phyloP scores from a whole-genome alignment of 2,888 invertebrate genomes.

The Hermodice carunculata region DNA sequence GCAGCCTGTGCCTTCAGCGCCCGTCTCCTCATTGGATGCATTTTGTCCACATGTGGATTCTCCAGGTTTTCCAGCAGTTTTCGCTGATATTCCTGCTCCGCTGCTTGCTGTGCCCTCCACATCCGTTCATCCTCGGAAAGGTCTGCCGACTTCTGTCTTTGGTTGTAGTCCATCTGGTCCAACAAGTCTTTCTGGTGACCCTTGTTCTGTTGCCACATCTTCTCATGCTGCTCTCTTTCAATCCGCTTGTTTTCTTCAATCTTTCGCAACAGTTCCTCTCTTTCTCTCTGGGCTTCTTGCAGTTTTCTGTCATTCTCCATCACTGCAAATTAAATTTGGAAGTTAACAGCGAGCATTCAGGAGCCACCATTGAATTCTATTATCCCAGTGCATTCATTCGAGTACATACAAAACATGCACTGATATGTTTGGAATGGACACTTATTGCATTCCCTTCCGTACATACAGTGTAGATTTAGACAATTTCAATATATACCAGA shows the following conservation, averaged over 20 bases:
- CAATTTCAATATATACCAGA: background rate
- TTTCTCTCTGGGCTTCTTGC: constrained; percentile 52
- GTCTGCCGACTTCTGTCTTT: constrained; percentile 42
- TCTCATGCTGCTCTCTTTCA: constrained; percentile 53
- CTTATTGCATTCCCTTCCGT: background rate
- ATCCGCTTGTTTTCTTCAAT: constrained; percentile 61
- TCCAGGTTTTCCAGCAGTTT: constrained; percentile 58
- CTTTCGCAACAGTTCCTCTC: constrained; percentile 48
- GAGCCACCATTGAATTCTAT: too few relatives aligned
- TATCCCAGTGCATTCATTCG: too few relatives aligned
- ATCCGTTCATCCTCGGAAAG: constrained; percentile 50
- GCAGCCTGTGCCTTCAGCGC: too few relatives aligned
- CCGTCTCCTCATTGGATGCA: constrained; percentile 64
- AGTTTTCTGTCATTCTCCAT: constrained; percentile 50
- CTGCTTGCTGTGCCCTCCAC: constrained; percentile 52
- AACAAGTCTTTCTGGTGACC: constrained; percentile 60
- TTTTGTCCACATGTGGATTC: constrained; percentile 55
- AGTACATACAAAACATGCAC: too few relatives aligned
- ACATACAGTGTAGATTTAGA: background rate
- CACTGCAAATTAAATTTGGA: constrained; percentile 51
- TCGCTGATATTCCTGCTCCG: constrained; percentile 62
- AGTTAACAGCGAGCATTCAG: too few relatives aligned
- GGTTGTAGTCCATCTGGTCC: constrained; percentile 64
- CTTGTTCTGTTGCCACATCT: constrained; percentile 43
- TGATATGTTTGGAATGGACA: too few relatives aligned